Conservation (phyloP, 2,888 invertebrate genomes). For the Dorcus hopei region DNA sequence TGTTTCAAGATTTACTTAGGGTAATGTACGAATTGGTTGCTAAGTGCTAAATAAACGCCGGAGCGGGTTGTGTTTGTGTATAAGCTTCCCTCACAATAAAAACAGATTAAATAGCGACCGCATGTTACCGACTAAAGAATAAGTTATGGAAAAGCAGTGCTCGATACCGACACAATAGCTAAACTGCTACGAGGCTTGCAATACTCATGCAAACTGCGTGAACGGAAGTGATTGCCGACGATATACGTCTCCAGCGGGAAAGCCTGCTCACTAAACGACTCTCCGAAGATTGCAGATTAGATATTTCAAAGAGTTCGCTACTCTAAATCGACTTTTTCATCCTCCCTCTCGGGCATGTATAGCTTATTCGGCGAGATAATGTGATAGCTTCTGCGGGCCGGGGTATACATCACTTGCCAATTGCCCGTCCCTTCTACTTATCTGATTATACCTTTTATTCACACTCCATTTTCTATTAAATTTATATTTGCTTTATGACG, state of each 20-base stretch:
- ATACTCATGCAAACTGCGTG: slow-evolving; percentile 38
- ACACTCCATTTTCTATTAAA: slow-evolving; percentile 31
- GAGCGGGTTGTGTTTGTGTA: background rate
- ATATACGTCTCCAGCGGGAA: slow-evolving; percentile 38
- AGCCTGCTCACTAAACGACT: slow-evolving; percentile 41
- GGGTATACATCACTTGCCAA: slow-evolving; percentile 34
- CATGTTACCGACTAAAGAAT: slow-evolving; percentile 12
- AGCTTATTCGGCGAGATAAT: slow-evolving; percentile 34
- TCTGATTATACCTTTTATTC: slow-evolving; percentile 34
- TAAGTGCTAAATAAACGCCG: background rate
- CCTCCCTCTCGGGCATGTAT: slow-evolving; percentile 29
- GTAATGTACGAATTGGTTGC: background rate
- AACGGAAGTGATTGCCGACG: slow-evolving; percentile 40
- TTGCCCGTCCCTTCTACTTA: slow-evolving; percentile 32
- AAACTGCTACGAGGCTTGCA: slow-evolving; percentile 19
- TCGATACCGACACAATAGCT: slow-evolving; percentile 19
- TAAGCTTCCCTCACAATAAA: slow-evolving; percentile 9
- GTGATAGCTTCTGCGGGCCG: slow-evolving; percentile 30
- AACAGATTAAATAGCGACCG: slow-evolving; percentile 21
- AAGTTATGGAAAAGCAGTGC: slow-evolving; percentile 4
- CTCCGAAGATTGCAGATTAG: slow-evolving; percentile 47
- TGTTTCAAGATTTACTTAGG: background rate
- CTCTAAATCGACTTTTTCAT: slow-evolving; percentile 46
- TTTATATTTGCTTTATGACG: slow-evolving; percentile 23
- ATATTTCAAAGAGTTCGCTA: slow-evolving; percentile 43